Evolutionary conservation across 2,113 vertebrate species (phyloP).

Genomic region (Stigmatopora nigra): DNA sequence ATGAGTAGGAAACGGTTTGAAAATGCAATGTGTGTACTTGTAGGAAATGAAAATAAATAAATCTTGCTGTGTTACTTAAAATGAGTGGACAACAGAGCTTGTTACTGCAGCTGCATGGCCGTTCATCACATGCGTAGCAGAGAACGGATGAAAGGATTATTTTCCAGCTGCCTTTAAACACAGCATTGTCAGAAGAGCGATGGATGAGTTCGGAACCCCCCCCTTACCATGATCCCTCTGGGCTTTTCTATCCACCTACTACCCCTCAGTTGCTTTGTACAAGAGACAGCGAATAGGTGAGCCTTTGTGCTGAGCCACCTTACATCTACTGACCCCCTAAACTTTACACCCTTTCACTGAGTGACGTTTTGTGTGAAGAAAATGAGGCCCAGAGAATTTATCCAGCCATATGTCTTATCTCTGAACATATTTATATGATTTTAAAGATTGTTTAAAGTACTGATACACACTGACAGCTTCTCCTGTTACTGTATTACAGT

Average conservation of each 20-base stretch:
- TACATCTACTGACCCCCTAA: slow-evolving; percentile 61
- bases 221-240: slow-evolving; percentile 21
- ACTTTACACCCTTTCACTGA: slow-evolving; percentile 58
- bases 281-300: slow-evolving; percentile 74
- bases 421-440: slow-evolving; percentile 39
- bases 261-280: slow-evolving; percentile 64
- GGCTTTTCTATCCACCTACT: slow-evolving; percentile 61
- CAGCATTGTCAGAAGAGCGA: slow-evolving; percentile 68
- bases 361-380: slow-evolving; percentile 45
- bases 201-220: slow-evolving; percentile 69
- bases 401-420: slow-evolving; percentile 52
- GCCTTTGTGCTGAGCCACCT: slow-evolving; percentile 67
- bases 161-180: slow-evolving; percentile 66
- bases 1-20: not conserved
- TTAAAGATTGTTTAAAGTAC: slow-evolving; percentile 18
- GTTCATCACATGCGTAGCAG: slow-evolving; percentile 55
- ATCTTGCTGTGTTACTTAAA: not conserved
- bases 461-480: slow-evolving; percentile 24
- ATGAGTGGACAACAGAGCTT: not conserved
- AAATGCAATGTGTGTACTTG: not conserved
- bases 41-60: not conserved
- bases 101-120: slow-evolving; percentile 29
- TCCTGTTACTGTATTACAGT: slow-evolving; percentile 15
- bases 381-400: slow-evolving; percentile 62
- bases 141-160: slow-evolving; percentile 64